A percentile compares a stretch with the other conserved stretches of the same genome.
Conservation (phyloP, 2,797 vertebrate genomes). For the Orestias chungarensis region DNA sequence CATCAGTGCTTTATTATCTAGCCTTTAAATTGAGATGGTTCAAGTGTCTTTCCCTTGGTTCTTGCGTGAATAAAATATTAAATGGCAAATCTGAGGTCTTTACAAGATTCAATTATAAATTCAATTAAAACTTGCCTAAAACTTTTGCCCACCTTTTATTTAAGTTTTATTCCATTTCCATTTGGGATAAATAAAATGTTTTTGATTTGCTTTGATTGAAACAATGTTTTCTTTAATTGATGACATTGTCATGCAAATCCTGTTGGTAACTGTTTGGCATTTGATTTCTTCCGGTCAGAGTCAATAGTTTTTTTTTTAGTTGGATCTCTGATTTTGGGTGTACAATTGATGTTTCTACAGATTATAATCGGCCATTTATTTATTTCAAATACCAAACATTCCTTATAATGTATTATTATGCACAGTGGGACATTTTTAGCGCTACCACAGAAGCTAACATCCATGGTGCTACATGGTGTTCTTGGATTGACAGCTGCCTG, state of each 20-base stretch:
- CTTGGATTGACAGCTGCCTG: not conserved
- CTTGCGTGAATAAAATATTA: slow-evolving; percentile 21
- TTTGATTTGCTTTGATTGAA: too few relatives aligned
- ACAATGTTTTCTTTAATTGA: slow-evolving; percentile 24
- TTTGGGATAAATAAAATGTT: too few relatives aligned
- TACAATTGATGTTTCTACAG: slow-evolving; percentile 37
- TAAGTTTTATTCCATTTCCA: too few relatives aligned
- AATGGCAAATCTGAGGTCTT: slow-evolving; percentile 18
- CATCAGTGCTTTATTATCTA: not conserved
- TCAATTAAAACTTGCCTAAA: slow-evolving; percentile 19
- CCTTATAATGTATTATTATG: too few relatives aligned
- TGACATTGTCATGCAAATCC: slow-evolving; percentile 26
- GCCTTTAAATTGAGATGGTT: not conserved
- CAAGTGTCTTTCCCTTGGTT: slow-evolving; percentile 24
- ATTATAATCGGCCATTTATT: not conserved
- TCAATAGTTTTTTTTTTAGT: slow-evolving; percentile 44
- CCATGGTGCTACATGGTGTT: not conserved
- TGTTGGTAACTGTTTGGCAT: slow-evolving; percentile 32
- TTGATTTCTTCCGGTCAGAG: slow-evolving; percentile 29
- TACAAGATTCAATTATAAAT: slow-evolving; percentile 30
- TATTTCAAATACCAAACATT: not conserved
- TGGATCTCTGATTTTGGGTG: slow-evolving; percentile 36
- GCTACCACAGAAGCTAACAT: not conserved
- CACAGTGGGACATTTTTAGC: not conserved
- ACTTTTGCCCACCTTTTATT: too few relatives aligned